phyloP scores from a whole-genome alignment of 2,113 vertebrate species.

The Nyctereutes procyonoides region DNA sequence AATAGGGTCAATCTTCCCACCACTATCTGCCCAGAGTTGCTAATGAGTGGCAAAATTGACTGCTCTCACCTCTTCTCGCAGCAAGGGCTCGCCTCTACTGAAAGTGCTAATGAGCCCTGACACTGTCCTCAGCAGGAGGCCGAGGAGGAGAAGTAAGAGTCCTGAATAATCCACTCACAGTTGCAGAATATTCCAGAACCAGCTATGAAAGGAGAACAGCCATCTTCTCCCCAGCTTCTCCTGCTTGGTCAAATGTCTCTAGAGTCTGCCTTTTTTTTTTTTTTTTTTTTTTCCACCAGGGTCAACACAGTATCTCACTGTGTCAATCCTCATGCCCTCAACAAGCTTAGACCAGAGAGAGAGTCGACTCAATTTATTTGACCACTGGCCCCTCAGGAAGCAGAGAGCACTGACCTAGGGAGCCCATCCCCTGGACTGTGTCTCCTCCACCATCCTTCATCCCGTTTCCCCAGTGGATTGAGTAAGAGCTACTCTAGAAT shows the following conservation, averaged over 20 bases:
- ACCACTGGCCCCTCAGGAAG: background rate
- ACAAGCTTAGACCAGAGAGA: background rate
- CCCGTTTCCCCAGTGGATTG: background rate
- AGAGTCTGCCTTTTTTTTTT: slow-evolving; percentile 5
- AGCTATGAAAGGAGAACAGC: background rate
- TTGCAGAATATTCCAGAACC: slow-evolving; percentile 72
- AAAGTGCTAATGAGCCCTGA: slow-evolving; percentile 80
- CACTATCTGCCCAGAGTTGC: slow-evolving; percentile 58
- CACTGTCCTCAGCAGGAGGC: slow-evolving; percentile 65
- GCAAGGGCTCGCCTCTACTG: slow-evolving; percentile 59
- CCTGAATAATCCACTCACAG: slow-evolving; percentile 66
- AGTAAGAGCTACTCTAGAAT: background rate
- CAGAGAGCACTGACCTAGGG: background rate
- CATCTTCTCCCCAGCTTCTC: background rate
- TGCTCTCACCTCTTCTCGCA: slow-evolving; percentile 75
- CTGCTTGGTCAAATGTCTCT: slow-evolving; percentile 27
- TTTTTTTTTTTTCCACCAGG: background rate
- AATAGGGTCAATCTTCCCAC: slow-evolving; percentile 72
- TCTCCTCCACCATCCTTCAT: background rate
- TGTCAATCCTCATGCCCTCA: background rate
- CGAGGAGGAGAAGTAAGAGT: slow-evolving; percentile 49
- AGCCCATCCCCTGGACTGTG: background rate
- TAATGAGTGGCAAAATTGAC: slow-evolving; percentile 81
- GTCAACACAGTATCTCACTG: background rate
- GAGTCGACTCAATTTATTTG: background rate